Base-by-base conservation (phyloP, 2,113 vertebrate species). In the Hipposideros armiger region DNA sequence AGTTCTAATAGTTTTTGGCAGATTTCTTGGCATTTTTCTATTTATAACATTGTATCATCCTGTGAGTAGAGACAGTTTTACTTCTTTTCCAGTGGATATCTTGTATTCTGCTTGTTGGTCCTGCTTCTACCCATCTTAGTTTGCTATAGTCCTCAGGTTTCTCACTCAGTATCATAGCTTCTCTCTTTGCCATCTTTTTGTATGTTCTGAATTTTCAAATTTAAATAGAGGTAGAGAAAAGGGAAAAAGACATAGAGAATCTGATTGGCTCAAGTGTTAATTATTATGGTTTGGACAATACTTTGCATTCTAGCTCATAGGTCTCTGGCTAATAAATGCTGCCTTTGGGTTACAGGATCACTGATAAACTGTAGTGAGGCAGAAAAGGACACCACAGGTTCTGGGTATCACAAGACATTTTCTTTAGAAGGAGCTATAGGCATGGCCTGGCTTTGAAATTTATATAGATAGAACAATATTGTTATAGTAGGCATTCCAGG, bases 211-310 rank as follows among this genome's bases (percentile, higher is more conserved):
- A 89, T 52, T 62, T 89, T 96, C 82, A 86, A 54, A 15, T 67
- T 86, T 81, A 93, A 85, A 86, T 91, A 74, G 32, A 80, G n/a
- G 73, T 14, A 87, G 14, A 73, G 40, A 60, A 90, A 93, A 76
- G 45, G 30, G 56, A 80, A 58, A 88, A 85, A 87, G 70, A 60
- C 9, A 32, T 9, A 77, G 7, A 54, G 30, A 76, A 74, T 85
- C 20, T 60, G 54, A 81, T 36, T 36, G 19, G 56, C 64, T 92
- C 66, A 58, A 58, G 15, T 17, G 7, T 81, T 90, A 87, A n/a
- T 11, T 72, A 60, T 82, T 58, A 36, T 7, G 45, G 4, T 62
- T 45, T 76, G 4, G 40, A 42, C 1, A 60, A 95, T 94, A 24
- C 15, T 74, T 90, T 84, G 26, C 22, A 70, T 42, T 90, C 5